Evolutionary conservation across 2,888 invertebrate genomes (phyloP).

Genomic region (Drosophila prolongata): DNA sequence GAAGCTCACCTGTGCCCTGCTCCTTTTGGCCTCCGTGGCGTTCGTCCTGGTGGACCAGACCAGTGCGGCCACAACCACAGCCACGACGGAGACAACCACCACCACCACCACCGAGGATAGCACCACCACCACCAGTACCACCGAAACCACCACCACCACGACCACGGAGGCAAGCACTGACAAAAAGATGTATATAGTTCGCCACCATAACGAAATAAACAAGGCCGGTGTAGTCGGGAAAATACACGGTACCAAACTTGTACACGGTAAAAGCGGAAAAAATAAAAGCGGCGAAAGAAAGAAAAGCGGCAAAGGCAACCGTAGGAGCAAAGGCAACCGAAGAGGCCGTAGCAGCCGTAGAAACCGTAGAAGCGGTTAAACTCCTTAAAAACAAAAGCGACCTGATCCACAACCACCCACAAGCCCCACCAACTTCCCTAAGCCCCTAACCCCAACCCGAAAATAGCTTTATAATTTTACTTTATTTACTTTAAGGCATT

Average conservation of each 20-base stretch:
- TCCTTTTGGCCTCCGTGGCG: conserved; percentile 19
- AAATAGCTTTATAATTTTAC: conserved; percentile 1
- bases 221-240: background rate
- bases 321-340: background rate
- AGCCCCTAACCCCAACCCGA: background rate
- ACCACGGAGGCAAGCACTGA: background rate
- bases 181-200: background rate
- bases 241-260: no score
- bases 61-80: conserved; percentile 1
- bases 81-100: conserved; percentile 9
- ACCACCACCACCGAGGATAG: conserved; percentile 10
- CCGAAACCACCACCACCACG: background rate
- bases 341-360: background rate
- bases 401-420: background rate
- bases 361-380: conserved; percentile 4
- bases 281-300: background rate
- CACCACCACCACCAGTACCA: background rate
- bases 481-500: background rate
- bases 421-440: background rate
- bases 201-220: background rate
- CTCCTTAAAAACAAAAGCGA: background rate
- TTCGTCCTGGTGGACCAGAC: conserved; percentile 21
- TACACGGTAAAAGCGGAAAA: no score
- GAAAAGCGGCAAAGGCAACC: background rate
- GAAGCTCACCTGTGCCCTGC: conserved; percentile 3